Evolutionary conservation across 2,888 invertebrate species (phyloP).

Genomic region (Cinara cedri): DNA sequence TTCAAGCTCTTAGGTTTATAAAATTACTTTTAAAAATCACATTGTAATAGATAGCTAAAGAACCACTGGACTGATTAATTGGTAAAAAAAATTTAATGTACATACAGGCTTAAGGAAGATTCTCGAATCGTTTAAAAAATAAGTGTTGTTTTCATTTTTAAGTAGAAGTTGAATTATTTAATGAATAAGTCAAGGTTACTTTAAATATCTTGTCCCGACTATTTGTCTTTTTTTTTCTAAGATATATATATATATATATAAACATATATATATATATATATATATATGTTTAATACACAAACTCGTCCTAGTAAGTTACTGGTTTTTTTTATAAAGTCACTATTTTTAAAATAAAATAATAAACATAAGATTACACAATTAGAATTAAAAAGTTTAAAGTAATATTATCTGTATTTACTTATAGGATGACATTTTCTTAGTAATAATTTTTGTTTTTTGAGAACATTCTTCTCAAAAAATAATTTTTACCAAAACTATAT

Average conservation of each 20-base stretch:
- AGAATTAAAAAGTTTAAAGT: conserved; percentile 45
- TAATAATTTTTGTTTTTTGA: conserved; percentile 57
- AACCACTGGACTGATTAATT: conserved; percentile 57
- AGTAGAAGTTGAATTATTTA: conserved; percentile 57
- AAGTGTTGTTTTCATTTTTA: conserved; percentile 58
- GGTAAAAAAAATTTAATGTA: conserved; percentile 54
- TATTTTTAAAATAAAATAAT: conserved; percentile 54
- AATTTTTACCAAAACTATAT: conserved; percentile 57
- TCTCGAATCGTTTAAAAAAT: conserved; percentile 57
- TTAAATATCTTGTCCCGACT: conserved; percentile 58
- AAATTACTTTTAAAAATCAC: conserved; percentile 57
- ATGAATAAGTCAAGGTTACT: conserved; percentile 58
- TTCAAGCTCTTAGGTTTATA: conserved; percentile 56
- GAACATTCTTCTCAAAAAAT: conserved; percentile 53
- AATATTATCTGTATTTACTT: conserved; percentile 57
- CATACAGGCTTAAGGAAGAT: conserved; percentile 57
- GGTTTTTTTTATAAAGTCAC: conserved; percentile 56
- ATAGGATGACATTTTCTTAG: conserved; percentile 57
- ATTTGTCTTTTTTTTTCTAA: conserved; percentile 54
- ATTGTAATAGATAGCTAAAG: conserved; percentile 57
- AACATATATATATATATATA: conserved; percentile 44
- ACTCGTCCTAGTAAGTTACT: conserved; percentile 55
- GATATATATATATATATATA: conserved; percentile 41
- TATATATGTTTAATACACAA: conserved; percentile 44
- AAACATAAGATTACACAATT: conserved; percentile 55